phyloP scores from a whole-genome alignment of 2,888 invertebrate species.

The Leptopilina myrica region DNA sequence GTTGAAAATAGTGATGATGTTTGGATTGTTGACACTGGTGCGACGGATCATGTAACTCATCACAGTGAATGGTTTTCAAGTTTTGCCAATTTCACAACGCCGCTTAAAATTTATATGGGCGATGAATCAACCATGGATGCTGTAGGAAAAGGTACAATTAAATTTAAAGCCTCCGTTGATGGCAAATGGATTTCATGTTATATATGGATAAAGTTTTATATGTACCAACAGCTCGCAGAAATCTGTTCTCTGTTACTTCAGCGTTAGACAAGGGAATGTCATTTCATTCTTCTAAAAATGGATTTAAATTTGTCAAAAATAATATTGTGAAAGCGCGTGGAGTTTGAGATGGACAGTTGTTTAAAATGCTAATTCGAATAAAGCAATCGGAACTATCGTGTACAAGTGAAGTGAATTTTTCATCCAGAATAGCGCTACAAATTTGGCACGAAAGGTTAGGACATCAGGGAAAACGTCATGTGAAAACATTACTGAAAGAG shows the following conservation, averaged over 20 bases:
- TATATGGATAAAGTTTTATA: constrained; percentile 47
- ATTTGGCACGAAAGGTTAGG: constrained; percentile 65
- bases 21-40: constrained; percentile 50
- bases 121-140: constrained; percentile 47
- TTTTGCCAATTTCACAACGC: constrained; percentile 34
- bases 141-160: constrained; percentile 45
- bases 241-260: constrained; percentile 46
- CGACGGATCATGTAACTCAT: constrained; percentile 45
- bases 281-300: constrained; percentile 38
- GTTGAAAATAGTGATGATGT: constrained; percentile 30
- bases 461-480: constrained; percentile 67
- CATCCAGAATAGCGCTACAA: constrained; percentile 52
- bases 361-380: constrained; percentile 43
- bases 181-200: constrained; percentile 42
- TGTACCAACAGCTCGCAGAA: constrained; percentile 44
- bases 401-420: constrained; percentile 42
- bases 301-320: constrained; percentile 43
- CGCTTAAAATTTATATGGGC: constrained; percentile 46
- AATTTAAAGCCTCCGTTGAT: constrained; percentile 43
- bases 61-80: constrained; percentile 44
- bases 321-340: constrained; percentile 42
- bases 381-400: constrained; percentile 26
- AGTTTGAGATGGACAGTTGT: constrained; percentile 40
- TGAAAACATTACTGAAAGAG: constrained; percentile 58
- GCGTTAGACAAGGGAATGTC: constrained; percentile 44